Evolutionary conservation across 2,888 invertebrate species (phyloP), one percentile per base, ranked within the genome.

Genomic region (Drosophila neonasuta): DNA sequence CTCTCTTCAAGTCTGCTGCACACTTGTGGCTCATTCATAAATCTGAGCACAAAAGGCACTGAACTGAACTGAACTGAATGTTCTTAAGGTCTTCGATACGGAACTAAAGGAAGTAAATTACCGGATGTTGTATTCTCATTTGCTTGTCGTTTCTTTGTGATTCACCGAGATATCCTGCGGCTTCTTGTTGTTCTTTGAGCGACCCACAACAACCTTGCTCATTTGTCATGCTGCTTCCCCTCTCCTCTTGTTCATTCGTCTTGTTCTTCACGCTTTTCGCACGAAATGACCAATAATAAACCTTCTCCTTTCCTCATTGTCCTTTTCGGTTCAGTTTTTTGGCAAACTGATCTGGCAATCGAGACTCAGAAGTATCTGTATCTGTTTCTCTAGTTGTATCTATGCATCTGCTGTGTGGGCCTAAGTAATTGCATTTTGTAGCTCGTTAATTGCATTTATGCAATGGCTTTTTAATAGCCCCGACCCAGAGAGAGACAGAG

Each of bases 51-150:
- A 77, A 73, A 85, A 67, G 83, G 58, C 65, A 62, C 63, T 58
- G 65, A 76, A 61, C 68, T 61, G 65, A 71, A 63, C 64, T 62
- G 63, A 56, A 54, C 52, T 80, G 77, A 71, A 79, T 72, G 61
- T 63, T 74, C 64, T 68, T 70, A 36, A 61, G 61, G 62, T 36
- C 24, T 79, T 71, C 74, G 75, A 69, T 83, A 77, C 79, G 88
- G 88, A 89, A 86, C 80, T 82, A 77, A 86, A 86, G 90, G 89
- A 89, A 89, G 89, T 84, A 88, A 88, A 89, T 88, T 86, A 88
- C 89, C 89, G 89, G 89, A 89, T 89, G 89, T 89, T 90, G 89
- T 89, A 86, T 88, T 83, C 86, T 87, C 77, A 83, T 88, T 83
- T 76, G 68, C 75, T 79, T 79, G 85, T 87, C 88, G 79, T 80